phyloP scores from a whole-genome alignment of 2,113 vertebrate species.

The Coregonus clupeaformis region DNA sequence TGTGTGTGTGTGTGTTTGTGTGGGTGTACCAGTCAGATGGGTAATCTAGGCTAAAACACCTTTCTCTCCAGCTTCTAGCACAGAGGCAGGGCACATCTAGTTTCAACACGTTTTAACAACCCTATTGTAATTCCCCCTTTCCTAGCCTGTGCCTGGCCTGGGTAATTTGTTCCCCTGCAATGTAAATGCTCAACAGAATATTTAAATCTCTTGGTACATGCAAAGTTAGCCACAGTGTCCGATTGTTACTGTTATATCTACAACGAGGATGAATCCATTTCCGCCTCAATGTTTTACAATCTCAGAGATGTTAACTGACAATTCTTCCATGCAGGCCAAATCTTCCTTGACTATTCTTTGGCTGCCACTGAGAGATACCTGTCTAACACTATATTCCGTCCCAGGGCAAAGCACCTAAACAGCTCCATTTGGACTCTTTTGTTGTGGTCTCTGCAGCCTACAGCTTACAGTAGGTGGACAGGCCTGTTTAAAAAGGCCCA shows the following conservation, averaged over 20 bases:
- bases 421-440: conserved; percentile 32
- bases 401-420: conserved; percentile 42
- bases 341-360: not conserved
- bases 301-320: too few species aligned
- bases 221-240: not conserved
- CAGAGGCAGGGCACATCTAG: conserved; percentile 79
- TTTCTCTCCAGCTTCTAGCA: conserved; percentile 38
- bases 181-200: too few species aligned
- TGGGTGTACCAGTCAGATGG: conserved; percentile 41
- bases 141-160: conserved; percentile 41
- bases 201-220: not conserved
- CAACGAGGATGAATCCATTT: not conserved
- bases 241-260: not conserved
- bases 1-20: conserved; percentile 33
- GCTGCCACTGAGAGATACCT: not conserved
- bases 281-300: not conserved
- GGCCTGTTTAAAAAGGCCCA: conserved; percentile 53
- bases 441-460: conserved; percentile 45
- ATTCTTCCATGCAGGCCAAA: not conserved
- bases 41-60: conserved; percentile 48
- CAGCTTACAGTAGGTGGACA: conserved; percentile 49
- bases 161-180: too few species aligned
- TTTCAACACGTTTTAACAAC: conserved; percentile 89
- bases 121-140: conserved; percentile 83
- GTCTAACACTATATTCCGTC: conserved; percentile 5